Conservation (phyloP, 2,888 invertebrate species). For the Apotomis turbidana region DNA sequence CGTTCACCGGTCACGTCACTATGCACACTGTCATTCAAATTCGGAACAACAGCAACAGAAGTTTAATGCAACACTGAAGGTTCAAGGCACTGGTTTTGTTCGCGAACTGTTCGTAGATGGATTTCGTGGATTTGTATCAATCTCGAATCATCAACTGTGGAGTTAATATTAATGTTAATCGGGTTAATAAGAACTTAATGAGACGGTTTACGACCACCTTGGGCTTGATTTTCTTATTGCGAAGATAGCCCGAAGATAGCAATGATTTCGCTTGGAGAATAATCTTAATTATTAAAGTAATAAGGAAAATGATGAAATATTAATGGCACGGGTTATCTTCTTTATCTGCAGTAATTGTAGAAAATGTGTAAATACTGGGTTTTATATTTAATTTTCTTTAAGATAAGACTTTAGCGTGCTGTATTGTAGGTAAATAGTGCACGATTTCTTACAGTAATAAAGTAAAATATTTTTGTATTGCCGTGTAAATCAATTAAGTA, state of each 20-base stretch:
- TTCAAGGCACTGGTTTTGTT: neutral
- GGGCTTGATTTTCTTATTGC: constrained; percentile 33
- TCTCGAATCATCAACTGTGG: constrained; percentile 31
- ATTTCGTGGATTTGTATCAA: constrained; percentile 28
- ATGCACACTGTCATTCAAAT: neutral
- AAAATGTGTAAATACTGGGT: constrained; percentile 15
- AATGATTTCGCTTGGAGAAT: neutral
- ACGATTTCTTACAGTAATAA: constrained; percentile 6
- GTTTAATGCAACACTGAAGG: neutral
- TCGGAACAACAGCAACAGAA: no score
- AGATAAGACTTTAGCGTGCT: constrained; percentile 1
- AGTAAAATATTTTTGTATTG: neutral
- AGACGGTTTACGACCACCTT: constrained; percentile 34
- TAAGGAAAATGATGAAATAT: constrained; percentile 1
- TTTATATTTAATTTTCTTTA: constrained; percentile 1
- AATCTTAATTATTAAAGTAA: constrained; percentile 12
- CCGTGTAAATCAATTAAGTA: constrained; percentile 5
- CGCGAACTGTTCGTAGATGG: constrained; percentile 22
- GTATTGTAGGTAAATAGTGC: neutral
- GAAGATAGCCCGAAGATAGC: constrained; percentile 25
- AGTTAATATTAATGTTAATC: constrained; percentile 18
- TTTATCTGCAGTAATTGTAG: constrained; percentile 28
- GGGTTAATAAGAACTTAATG: constrained; percentile 13
- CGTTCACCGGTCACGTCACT: constrained; percentile 27
- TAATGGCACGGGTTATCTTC: constrained; percentile 9